Base-by-base conservation (phyloP, 2,888 invertebrate genomes). In the Sinhomidia bicolor region DNA sequence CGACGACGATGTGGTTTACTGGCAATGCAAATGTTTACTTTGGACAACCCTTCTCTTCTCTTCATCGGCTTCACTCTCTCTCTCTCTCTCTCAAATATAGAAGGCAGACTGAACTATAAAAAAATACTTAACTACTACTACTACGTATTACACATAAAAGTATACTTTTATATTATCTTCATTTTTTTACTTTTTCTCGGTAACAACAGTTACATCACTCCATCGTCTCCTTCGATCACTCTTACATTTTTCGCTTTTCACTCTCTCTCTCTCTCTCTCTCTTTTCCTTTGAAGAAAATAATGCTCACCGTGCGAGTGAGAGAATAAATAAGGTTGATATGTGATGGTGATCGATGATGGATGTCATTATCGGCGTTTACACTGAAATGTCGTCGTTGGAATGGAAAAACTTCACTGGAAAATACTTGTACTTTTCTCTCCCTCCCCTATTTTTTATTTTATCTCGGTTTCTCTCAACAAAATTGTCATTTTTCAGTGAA, bases 11-110 rank as follows among this genome's bases (percentile, higher is more conserved):
- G 78, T 68, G 79, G 65, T 71, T 71, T 68, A 65, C 74, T 87
- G 81, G 87, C 87, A 87, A 47, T 76, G 68, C 62, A 87, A 80
- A 60, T 87, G 87, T 87, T 87, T 87, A 87, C 87, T 87, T 87
- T 87, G 87, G 87, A 82, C 85, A 85, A 85, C 47, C 85, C 76
- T 78, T 65, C 47, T 41, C 17, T 51, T 71, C 51, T 29, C 23
- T 71, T 71, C 71, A 23, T 3, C 32, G 9, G n/a, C 26, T n/a
- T n/a, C n/a, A n/a, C n/a, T 62, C 23, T 57, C 17, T 20, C n/a
- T 23, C 23, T 2, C 23, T 23, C 60, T 60, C 20, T 23, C n/a
- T n/a, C n/a, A 14, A 51, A 51, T n/a, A 14, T 14, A 68, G 32
- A 68, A 68, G 65, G n/a, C 65, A n/a, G n/a, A 41, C 44, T 0